Percentiles rank a stretch among this genome's conserved stretches.
These are phyloP conservation scores for Melanaphis sacchari DNA, from an alignment of 1,140 invertebrate species.

Conservation along the genomic window DNA sequence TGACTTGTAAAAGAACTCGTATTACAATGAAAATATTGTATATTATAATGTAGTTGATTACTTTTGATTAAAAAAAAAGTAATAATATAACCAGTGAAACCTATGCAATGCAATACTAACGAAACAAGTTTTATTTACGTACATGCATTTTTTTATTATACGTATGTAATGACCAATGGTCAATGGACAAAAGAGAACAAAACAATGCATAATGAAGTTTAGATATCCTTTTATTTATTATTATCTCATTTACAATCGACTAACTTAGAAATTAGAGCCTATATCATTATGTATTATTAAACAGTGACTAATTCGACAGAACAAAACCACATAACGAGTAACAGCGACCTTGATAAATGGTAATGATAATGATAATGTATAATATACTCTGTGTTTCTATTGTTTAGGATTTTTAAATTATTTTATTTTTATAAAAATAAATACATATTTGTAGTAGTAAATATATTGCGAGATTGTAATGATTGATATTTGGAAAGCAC, in stretches of 20 bases:
- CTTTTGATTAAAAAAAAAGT: slow-evolving; percentile 21
- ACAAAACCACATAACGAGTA: slow-evolving; percentile 35
- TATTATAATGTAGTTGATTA: neutral
- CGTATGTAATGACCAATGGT: slow-evolving; percentile 2
- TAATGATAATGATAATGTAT: slow-evolving; percentile 19
- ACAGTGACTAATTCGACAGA: neutral
- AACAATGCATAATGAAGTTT: slow-evolving; percentile 10
- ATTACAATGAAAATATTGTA: neutral
- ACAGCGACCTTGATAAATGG: slow-evolving; percentile 1
- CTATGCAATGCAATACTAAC: neutral
- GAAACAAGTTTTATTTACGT: slow-evolving; percentile 1
- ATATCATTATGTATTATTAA: slow-evolving; percentile 4
- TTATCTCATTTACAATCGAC: neutral
- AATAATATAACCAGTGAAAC: neutral
- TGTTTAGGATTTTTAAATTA: neutral
- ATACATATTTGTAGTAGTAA: neutral
- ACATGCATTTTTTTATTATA: neutral
- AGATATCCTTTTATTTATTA: neutral
- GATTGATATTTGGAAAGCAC: neutral
- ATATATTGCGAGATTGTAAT: neutral
- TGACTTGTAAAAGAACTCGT: neutral
- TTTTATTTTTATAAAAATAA: slow-evolving; percentile 33
- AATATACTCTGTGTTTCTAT: neutral
- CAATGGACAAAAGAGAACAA: slow-evolving; percentile 24
- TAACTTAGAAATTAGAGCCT: slow-evolving; percentile 10